Base-by-base conservation (phyloP, 2,113 vertebrate species). In the Aplodontia rufa region DNA sequence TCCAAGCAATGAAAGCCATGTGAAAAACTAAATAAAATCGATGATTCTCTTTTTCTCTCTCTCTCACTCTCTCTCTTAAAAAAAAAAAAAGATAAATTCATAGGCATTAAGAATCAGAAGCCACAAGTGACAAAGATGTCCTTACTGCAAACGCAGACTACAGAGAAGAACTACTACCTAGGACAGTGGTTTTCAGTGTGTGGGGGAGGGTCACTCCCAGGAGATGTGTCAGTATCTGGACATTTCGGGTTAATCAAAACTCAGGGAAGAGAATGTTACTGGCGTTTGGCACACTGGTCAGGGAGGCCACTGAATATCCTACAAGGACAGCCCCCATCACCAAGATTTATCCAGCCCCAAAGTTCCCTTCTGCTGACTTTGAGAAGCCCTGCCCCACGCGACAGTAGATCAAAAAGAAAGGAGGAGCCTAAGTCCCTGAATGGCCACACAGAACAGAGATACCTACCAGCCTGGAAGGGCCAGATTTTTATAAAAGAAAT, bases 331-430 rank as follows among this genome's bases (percentile, higher is more conserved):
- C 30, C 45, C 81, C 81, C 42, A 30, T 24, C 14, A 53, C 71
- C 20, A 35, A 55, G 10, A 74, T 68, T 32, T 45, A 42, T 8
- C 68, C 40, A 35, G 86, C 7, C 40, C 64, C 13, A 28, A 40
- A 24, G 2, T 5, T 30, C 47, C 51, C 28, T 30, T 3, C 8
- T 1, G 20, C 40, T 24, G n/a, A 69, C 32, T 51, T 14, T 13
- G 11, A 60, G 90, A 85, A 87, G 45, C 40, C 5, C n/a, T 30
- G 28, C 69, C 60, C 47, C 0, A 0, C 3, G 22, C 87, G 75
- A 69, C 0, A 11, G 37, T 0, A 55, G 35, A 76, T 35, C 24
- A 9, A 19, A 0, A 24, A 90, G 69, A 16, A 6, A 40, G 24
- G 28, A 83, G 19, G 53, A 58, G 22, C 85, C 51, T 5, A 6